These are phyloP conservation scores for Pollimyrus isidori DNA, from an alignment of 2,113 vertebrate species.

Conservation along the genomic window DNA sequence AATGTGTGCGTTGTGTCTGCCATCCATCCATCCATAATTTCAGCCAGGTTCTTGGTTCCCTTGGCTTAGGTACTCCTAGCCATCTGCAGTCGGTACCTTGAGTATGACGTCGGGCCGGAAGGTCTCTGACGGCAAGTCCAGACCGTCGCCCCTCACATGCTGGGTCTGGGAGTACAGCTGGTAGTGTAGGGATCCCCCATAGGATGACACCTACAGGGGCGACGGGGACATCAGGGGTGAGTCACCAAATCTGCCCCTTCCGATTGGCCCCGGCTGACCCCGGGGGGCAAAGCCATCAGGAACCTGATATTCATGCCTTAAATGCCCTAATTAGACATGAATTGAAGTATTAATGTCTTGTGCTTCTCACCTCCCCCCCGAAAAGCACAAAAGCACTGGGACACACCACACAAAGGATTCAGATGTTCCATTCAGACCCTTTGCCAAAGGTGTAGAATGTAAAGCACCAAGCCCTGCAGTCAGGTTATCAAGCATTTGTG, in stretches of 20 bases:
- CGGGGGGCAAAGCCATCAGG: neutral
- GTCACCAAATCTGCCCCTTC: neutral
- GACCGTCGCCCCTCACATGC: constrained; percentile 71
- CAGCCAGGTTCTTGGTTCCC: neutral
- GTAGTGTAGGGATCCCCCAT: constrained; percentile 77
- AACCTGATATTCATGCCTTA: neutral
- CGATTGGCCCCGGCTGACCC: neutral
- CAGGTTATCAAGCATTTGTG: neutral
- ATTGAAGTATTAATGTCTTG: neutral
- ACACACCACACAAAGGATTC: neutral
- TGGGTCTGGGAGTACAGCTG: constrained; percentile 70
- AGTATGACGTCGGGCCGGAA: constrained; percentile 78
- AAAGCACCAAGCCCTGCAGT: neutral
- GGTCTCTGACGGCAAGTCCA: constrained; percentile 70
- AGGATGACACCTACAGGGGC: constrained; percentile 77
- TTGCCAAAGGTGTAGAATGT: neutral
- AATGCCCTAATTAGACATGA: neutral
- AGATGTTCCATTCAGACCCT: neutral
- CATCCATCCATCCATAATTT: neutral
- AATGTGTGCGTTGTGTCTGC: neutral
- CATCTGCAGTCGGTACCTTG: constrained; percentile 59
- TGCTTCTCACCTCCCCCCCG: neutral
- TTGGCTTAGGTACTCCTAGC: neutral
- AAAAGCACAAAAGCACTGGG: neutral
- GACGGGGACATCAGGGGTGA: neutral